A percentile compares a stretch with the other conserved stretches of the same genome.
Conservation (phyloP, 2,797 vertebrate genomes). For the Anomalospiza imberbis region DNA sequence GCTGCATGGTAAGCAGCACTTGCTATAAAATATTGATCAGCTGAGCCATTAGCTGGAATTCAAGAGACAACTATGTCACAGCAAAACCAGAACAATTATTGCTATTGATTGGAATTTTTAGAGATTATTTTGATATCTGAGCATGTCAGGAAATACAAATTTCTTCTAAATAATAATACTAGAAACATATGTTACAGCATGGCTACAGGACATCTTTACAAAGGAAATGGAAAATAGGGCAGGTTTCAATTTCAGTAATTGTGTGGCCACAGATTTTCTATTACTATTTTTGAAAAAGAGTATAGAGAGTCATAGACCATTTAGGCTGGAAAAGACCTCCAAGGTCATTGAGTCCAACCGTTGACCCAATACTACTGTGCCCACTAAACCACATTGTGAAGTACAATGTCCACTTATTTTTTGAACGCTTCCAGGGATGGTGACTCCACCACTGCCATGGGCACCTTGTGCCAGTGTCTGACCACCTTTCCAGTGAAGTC, state of each 20-base stretch:
- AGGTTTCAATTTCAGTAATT: background rate
- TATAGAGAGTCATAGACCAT: background rate
- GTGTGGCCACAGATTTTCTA: background rate
- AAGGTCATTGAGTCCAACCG: background rate
- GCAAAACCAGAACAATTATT: background rate
- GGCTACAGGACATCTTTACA: background rate
- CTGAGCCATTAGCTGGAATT: background rate
- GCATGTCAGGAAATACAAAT: background rate
- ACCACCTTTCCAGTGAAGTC: background rate
- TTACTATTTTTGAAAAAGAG: background rate
- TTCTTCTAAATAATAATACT: background rate
- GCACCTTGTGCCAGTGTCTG: background rate
- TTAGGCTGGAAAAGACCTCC: background rate
- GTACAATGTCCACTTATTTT: accelerated
- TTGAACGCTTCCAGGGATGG: background rate
- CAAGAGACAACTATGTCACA: background rate
- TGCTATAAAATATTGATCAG: background rate
- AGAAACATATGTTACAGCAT: background rate
- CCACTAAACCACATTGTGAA: background rate
- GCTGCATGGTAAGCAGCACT: background rate
- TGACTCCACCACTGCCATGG: background rate
- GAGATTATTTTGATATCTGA: background rate
- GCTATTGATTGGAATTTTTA: background rate
- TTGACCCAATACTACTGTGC: accelerated
- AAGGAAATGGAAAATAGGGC: background rate